phyloP scores from a whole-genome alignment of 2,113 vertebrate genomes.

The Echinops telfairi region DNA sequence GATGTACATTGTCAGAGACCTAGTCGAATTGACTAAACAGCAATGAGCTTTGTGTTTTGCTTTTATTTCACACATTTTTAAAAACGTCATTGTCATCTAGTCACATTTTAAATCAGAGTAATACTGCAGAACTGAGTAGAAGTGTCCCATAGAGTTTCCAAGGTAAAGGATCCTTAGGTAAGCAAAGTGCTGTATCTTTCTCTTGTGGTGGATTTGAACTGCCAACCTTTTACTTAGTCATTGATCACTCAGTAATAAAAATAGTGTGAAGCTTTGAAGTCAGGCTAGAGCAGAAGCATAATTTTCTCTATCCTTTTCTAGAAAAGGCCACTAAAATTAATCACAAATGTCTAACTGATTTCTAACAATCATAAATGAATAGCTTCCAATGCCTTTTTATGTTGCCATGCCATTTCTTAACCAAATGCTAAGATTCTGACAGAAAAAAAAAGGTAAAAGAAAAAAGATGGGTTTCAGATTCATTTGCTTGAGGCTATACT shows the following conservation, averaged over 20 bases:
- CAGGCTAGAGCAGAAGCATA: background rate
- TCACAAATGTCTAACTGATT: background rate
- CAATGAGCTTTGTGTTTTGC: no score
- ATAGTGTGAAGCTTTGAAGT: slow-evolving; percentile 30
- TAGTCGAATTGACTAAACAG: no score
- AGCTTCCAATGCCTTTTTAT: slow-evolving; percentile 1
- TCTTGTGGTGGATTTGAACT: background rate
- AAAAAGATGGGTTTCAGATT: slow-evolving; percentile 30
- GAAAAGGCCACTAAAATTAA: slow-evolving; percentile 37
- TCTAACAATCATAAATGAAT: slow-evolving; percentile 50
- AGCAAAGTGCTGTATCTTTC: no score
- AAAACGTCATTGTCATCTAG: no score
- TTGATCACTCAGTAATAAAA: slow-evolving; percentile 12
- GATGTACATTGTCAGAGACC: no score
- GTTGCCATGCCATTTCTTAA: background rate
- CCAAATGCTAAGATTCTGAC: slow-evolving; percentile 15
- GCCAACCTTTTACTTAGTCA: background rate
- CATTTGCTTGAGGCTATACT: slow-evolving; percentile 43
- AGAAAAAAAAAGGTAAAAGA: slow-evolving; percentile 18
- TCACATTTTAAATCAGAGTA: no score
- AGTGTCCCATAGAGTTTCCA: background rate
- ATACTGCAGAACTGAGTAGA: no score
- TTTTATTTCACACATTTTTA: no score
- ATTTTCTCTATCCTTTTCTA: slow-evolving; percentile 23
- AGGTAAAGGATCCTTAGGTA: no score